phyloP scores from a whole-genome alignment of 2,888 invertebrate genomes.

The Eristalinus sepulchralis region DNA sequence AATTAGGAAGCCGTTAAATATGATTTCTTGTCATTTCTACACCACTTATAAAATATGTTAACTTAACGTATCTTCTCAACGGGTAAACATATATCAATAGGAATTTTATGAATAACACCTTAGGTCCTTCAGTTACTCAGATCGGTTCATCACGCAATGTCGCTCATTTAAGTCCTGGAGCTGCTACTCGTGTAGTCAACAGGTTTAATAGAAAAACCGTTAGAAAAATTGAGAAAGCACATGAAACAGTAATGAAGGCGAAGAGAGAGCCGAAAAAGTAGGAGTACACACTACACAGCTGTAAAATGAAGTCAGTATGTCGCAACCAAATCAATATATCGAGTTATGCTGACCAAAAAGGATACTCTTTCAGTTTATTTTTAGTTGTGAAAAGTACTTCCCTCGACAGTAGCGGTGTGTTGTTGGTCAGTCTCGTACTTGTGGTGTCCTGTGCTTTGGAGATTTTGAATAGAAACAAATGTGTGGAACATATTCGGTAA shows the following conservation, averaged over 20 bases:
- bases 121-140: not conserved
- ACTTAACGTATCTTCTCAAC: not conserved
- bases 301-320: conserved; percentile 49
- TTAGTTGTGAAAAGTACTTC: conserved; percentile 35
- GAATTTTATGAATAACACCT: not conserved
- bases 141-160: conserved; percentile 25
- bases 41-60: too few species aligned
- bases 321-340: conserved; percentile 66
- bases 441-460: not conserved
- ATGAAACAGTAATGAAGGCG: not conserved
- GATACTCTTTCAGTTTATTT: conserved; percentile 29
- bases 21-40: not conserved
- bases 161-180: not conserved
- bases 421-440: not conserved
- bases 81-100: not conserved
- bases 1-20: not conserved
- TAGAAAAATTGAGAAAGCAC: too few species aligned
- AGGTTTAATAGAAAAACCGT: too few species aligned
- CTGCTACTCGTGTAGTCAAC: not conserved
- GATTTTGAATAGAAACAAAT: conserved; percentile 18
- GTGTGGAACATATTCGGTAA: conserved; percentile 69
- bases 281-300: not conserved
- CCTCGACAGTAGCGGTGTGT: not conserved
- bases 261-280: not conserved
- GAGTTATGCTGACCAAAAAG: conserved; percentile 59